Evolutionary conservation across 2,888 invertebrate species (phyloP).

Genomic region (Spisula solida): DNA sequence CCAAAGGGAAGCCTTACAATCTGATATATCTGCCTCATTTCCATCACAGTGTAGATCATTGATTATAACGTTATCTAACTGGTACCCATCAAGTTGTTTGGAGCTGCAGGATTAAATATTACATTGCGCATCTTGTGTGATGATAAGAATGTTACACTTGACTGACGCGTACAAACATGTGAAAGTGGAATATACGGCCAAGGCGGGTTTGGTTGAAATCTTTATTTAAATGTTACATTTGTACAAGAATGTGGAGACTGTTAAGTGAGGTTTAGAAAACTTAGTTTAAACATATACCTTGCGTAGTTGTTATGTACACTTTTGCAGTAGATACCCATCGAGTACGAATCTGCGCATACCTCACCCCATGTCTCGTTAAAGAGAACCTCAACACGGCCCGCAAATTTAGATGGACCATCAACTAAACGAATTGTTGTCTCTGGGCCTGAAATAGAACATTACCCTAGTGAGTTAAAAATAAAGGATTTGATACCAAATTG

Average conservation of each 20-base stretch:
- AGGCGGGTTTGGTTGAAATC: too few species aligned
- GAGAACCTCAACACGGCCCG: constrained; percentile 45
- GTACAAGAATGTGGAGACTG: too few species aligned
- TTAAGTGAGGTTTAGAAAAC: too few species aligned
- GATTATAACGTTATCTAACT: not conserved
- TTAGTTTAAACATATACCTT: not conserved
- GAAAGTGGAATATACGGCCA: too few species aligned
- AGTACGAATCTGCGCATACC: constrained; percentile 1
- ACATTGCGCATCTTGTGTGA: too few species aligned
- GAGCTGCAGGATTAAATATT: not conserved
- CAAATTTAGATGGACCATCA: constrained; percentile 34
- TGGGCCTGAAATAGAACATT: not conserved
- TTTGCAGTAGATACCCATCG: constrained; percentile 16
- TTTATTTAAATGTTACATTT: too few species aligned
- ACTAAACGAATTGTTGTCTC: constrained; percentile 11
- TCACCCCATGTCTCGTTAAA: constrained; percentile 44
- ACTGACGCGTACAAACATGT: too few species aligned
- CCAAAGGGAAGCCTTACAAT: constrained; percentile 21
- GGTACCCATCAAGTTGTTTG: not conserved
- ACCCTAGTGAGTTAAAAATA: too few species aligned
- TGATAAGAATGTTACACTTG: too few species aligned
- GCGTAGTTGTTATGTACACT: constrained; percentile 15
- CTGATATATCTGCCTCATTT: constrained; percentile 30
- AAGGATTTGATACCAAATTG: too few species aligned
- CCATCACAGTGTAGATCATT: constrained; percentile 26